These are phyloP conservation scores for Eumeta japonica DNA, from an alignment of 1,140 invertebrate genomes.

Conservation along the genomic window DNA sequence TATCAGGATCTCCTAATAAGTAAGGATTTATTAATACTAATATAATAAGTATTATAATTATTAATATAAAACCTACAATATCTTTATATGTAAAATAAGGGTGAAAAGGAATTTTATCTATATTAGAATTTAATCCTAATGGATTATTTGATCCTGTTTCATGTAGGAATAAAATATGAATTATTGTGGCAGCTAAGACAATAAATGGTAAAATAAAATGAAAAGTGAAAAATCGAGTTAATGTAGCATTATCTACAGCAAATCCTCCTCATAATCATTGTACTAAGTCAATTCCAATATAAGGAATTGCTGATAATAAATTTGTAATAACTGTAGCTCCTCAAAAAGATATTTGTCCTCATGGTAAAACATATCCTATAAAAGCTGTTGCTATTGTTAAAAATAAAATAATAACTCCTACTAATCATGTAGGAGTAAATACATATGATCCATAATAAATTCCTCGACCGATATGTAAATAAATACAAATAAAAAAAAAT, in stretches of 20 bases:
- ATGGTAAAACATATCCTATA: too few relatives aligned
- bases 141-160: conserved; percentile 62
- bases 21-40: conserved; percentile 51
- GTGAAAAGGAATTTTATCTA: conserved; percentile 61
- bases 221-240: conserved; percentile 66
- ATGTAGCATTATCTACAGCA: conserved; percentile 63
- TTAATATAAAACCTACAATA: conserved; percentile 52
- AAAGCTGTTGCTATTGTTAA: conserved; percentile 63
- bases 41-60: conserved; percentile 39
- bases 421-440: conserved; percentile 52
- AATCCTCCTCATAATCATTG: too few relatives aligned
- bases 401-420: conserved; percentile 60
- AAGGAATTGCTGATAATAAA: too few relatives aligned
- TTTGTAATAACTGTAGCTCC: conserved; percentile 73
- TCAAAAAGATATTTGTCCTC: conserved; percentile 71
- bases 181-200: conserved; percentile 54
- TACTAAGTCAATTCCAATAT: too few relatives aligned
- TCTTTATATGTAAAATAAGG: conserved; percentile 61
- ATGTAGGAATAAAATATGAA: conserved; percentile 63
- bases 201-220: conserved; percentile 68
- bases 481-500: too few relatives aligned
- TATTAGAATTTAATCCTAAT: conserved; percentile 56
- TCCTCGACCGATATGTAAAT: too few relatives aligned
- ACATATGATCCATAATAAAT: too few relatives aligned
- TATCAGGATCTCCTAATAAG: conserved; percentile 62